These are phyloP conservation scores for Hydractinia echinata DNA, from an alignment of 30 jellyfish, hydroid and myxozoan species.

Conservation along the genomic window DNA sequence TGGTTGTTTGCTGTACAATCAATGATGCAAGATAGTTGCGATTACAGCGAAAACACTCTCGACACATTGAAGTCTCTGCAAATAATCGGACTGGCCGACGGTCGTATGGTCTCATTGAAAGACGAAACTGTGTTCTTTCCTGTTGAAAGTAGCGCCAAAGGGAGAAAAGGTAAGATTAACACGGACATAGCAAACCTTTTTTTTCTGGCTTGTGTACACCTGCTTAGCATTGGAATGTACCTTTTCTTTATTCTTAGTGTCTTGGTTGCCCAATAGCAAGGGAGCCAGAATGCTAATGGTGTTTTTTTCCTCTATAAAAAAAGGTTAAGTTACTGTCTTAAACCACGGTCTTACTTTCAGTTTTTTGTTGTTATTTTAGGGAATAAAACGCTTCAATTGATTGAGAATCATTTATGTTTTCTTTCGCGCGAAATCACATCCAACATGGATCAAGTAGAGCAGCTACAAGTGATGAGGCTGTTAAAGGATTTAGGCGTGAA, in stretches of 20 bases:
- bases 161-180: background rate
- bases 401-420: constrained; percentile 53
- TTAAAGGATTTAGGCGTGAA: constrained; percentile 72
- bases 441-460: constrained; percentile 37
- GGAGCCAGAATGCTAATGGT: background rate
- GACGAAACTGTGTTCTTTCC: constrained; percentile 65
- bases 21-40: constrained; percentile 41
- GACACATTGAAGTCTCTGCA: constrained; percentile 27
- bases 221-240: background rate
- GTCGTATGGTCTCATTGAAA: constrained; percentile 33
- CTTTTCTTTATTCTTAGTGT: background rate
- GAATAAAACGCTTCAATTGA: constrained; percentile 8
- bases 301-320: background rate
- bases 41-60: constrained; percentile 51
- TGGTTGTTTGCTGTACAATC: constrained; percentile 62
- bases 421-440: constrained; percentile 18
- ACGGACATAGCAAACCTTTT: background rate
- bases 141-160: background rate
- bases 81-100: constrained; percentile 54
- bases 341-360: background rate
- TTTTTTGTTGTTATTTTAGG: background rate
- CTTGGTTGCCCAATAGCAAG: background rate
- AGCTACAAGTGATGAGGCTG: constrained; percentile 44
- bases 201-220: background rate
- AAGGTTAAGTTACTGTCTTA: too few relatives aligned